Percentiles rank a stretch among this genome's conserved stretches.
Evolutionary conservation across 2,888 invertebrate species (phyloP).

Genomic region (Eubasilissa splendida): DNA sequence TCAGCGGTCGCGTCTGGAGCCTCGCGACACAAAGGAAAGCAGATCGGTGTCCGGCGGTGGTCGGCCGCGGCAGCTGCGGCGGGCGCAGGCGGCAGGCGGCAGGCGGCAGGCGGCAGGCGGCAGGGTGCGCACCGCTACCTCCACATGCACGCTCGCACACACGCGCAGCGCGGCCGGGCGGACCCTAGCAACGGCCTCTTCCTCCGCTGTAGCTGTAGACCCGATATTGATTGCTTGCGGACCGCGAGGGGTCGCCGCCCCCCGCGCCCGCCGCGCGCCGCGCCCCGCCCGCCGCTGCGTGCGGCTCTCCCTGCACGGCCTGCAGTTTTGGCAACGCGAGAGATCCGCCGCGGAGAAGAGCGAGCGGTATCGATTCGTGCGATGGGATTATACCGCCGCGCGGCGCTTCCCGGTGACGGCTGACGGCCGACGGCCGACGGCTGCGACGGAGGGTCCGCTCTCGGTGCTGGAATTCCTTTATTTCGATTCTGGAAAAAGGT

Average conservation of each 20-base stretch:
- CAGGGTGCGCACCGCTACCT: slow-evolving; percentile 9
- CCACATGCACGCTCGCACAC: slow-evolving; percentile 36
- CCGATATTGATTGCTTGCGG: slow-evolving; percentile 71
- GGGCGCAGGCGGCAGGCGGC: neutral
- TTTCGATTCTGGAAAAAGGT: slow-evolving; percentile 14
- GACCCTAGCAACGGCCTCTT: slow-evolving; percentile 67
- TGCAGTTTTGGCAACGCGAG: slow-evolving; percentile 62
- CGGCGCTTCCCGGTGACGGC: slow-evolving; percentile 59
- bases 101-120: neutral
- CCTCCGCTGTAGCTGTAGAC: slow-evolving; percentile 60
- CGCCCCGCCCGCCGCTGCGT: slow-evolving; percentile 15
- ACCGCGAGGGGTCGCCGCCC: slow-evolving; percentile 46
- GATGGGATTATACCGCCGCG: slow-evolving; percentile 61
- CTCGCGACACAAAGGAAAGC: slow-evolving; percentile 14
- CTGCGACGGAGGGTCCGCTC: slow-evolving; percentile 61
- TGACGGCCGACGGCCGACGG: slow-evolving; percentile 60
- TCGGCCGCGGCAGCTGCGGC: slow-evolving; percentile 71
- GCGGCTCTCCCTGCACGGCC: slow-evolving; percentile 25
- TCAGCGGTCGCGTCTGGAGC: neutral
- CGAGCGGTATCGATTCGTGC: slow-evolving; percentile 58
- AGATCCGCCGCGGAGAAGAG: slow-evolving; percentile 62
- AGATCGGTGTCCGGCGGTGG: slow-evolving; percentile 61
- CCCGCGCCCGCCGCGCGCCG: slow-evolving; percentile 42
- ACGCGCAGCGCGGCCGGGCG: slow-evolving; percentile 66
- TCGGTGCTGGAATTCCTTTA: slow-evolving; percentile 29